phyloP scores from a whole-genome alignment of 2,113 vertebrate species.

The Ceyx cyanopectus region DNA sequence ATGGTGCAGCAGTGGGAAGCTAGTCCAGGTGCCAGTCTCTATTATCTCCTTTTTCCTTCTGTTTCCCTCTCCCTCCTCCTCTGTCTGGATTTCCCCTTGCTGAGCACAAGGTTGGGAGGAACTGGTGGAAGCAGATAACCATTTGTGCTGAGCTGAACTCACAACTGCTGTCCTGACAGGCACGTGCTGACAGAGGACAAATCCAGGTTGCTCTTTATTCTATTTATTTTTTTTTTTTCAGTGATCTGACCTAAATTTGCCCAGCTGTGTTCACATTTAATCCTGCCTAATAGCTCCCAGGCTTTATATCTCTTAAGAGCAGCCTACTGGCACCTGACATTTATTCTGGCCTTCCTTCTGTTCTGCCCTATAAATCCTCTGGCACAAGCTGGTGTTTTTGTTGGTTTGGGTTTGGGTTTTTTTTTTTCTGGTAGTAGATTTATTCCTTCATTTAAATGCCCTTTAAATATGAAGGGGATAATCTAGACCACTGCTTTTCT shows the following conservation, averaged over 20 bases:
- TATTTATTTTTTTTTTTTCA: background rate
- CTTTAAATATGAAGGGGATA: background rate
- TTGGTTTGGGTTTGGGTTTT: background rate
- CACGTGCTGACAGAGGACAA: constrained; percentile 23
- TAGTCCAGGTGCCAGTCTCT: background rate
- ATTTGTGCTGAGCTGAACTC: constrained; percentile 21
- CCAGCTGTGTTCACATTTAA: constrained; percentile 61
- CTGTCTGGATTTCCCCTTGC: background rate
- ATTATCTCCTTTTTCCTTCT: constrained; percentile 9
- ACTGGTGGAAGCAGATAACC: constrained; percentile 19
- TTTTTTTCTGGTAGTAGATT: background rate
- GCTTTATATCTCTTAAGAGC: constrained; percentile 22
- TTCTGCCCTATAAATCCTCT: constrained; percentile 20
- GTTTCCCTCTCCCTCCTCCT: background rate
- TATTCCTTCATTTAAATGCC: background rate
- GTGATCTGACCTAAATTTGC: constrained; percentile 55
- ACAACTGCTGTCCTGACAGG: background rate
- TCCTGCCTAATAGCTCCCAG: constrained; percentile 41
- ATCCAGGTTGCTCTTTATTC: background rate
- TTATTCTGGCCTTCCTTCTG: background rate
- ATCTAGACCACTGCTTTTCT: background rate
- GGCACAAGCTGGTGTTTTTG: background rate
- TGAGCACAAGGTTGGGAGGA: background rate
- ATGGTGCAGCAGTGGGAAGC: background rate
- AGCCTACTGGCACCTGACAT: constrained; percentile 36